Conservation (phyloP, 2,888 invertebrate species). For the Galerucella nymphaeae region DNA sequence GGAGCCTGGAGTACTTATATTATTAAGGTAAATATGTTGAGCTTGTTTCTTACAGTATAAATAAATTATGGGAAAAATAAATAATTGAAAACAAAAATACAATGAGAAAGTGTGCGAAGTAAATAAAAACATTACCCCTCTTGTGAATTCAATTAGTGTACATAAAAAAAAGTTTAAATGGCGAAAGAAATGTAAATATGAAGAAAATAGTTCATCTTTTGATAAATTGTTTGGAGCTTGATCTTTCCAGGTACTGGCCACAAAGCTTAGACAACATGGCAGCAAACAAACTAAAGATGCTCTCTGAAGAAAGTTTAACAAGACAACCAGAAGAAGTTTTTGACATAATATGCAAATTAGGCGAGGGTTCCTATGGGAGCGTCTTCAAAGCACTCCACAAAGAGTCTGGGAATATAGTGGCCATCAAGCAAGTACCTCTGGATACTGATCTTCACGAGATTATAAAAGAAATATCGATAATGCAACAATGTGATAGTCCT, state of each 20-base stretch:
- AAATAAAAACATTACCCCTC: too few species aligned
- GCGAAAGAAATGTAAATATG: background rate
- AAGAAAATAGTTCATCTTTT: conserved; percentile 33
- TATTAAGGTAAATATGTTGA: too few species aligned
- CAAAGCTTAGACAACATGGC: conserved; percentile 41
- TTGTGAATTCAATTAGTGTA: too few species aligned
- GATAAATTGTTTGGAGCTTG: conserved; percentile 49
- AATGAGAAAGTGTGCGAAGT: too few species aligned
- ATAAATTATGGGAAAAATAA: too few species aligned
- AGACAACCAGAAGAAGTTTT: conserved; percentile 99
- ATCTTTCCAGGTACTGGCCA: conserved; percentile 46
- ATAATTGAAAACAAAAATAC: too few species aligned
- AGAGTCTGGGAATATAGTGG: conserved; percentile 94
- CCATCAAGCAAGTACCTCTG: conserved; percentile 99
- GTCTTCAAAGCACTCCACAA: conserved; percentile 99
- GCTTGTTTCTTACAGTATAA: too few species aligned
- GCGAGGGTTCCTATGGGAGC: conserved; percentile 97
- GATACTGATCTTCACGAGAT: conserved; percentile 99
- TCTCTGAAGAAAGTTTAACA: conserved; percentile 96
- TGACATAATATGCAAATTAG: conserved; percentile 98
- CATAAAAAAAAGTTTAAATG: background rate
- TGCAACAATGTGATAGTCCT: conserved; percentile 99
- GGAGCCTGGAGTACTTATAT: too few species aligned
- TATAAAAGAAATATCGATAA: conserved; percentile 99
- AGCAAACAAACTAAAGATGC: conserved; percentile 79